Evolutionary conservation across 2,888 invertebrate genomes (phyloP).

Genomic region (Lithophane leautieri): DNA sequence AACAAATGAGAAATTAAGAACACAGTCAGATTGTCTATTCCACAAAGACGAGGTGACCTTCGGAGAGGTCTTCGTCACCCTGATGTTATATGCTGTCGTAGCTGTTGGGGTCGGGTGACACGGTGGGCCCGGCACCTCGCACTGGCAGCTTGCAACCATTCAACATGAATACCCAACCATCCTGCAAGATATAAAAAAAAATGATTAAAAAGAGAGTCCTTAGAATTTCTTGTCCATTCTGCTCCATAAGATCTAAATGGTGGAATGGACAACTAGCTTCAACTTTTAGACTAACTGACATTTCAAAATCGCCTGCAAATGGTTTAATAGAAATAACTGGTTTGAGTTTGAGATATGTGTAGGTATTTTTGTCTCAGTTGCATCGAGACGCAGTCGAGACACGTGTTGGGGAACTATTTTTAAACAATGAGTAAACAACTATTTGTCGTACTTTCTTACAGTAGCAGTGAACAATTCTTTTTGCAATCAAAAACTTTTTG

Average conservation of each 20-base stretch:
- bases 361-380: constrained; percentile 18
- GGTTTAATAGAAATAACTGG: no score
- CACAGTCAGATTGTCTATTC: constrained; percentile 74
- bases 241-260: neutral
- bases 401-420: constrained; percentile 37
- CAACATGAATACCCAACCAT: constrained; percentile 91
- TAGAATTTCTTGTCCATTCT: neutral
- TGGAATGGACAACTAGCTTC: neutral
- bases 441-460: constrained; percentile 3
- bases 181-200: constrained; percentile 85
- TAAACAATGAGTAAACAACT: constrained; percentile 5
- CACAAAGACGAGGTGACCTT: constrained; percentile 83
- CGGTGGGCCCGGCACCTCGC: constrained; percentile 77
- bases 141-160: constrained; percentile 91
- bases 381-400: constrained; percentile 29
- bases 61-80: constrained; percentile 75
- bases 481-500: neutral
- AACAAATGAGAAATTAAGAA: constrained; percentile 44
- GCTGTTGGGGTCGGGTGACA: constrained; percentile 87
- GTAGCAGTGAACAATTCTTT: neutral
- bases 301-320: neutral
- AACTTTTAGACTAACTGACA: neutral
- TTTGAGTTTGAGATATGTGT: neutral
- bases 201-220: neutral
- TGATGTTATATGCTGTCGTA: constrained; percentile 90